phyloP scores from a whole-genome alignment of 2,113 vertebrate genomes.

The Bostrychus sinensis region DNA sequence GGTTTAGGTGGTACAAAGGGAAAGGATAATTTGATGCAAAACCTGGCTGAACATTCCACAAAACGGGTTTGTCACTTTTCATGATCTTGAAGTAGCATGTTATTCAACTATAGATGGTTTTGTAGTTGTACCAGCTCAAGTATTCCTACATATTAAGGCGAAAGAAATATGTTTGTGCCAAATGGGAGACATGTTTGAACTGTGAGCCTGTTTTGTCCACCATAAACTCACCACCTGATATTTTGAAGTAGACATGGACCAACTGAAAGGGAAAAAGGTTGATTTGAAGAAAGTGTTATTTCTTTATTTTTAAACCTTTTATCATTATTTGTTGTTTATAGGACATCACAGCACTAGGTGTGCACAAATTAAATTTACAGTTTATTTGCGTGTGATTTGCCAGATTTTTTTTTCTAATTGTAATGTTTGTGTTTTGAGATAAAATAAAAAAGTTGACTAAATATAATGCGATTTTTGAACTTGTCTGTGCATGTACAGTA shows the following conservation, averaged over 20 bases:
- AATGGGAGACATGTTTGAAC: conserved; percentile 47
- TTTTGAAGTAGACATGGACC: conserved; percentile 37
- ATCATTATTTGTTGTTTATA: conserved; percentile 9
- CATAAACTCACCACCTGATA: conserved; percentile 19
- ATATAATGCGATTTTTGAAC: not conserved
- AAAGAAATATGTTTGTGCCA: conserved; percentile 61
- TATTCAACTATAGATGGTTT: conserved; percentile 20
- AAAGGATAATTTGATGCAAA: not conserved
- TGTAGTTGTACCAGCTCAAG: conserved; percentile 35
- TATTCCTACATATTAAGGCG: conserved; percentile 49
- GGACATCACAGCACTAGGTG: conserved; percentile 2
- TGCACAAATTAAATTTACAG: conserved; percentile 6
- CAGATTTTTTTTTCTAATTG: conserved; percentile 28
- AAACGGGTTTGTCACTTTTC: not conserved
- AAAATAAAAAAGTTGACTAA: conserved; percentile 45
- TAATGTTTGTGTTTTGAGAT: conserved; percentile 48
- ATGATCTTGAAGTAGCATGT: not conserved
- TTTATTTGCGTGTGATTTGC: conserved; percentile 26
- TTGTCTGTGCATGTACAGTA: not conserved
- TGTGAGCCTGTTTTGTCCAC: conserved; percentile 19
- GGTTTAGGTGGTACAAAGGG: not conserved
- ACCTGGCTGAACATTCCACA: not conserved
- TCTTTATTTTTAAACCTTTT: not conserved
- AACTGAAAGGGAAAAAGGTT: conserved; percentile 12
- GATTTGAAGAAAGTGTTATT: conserved; percentile 63